Evolutionary conservation across 2,797 vertebrate genomes (phyloP), one percentile per base, ranked within the genome.

Genomic region (Semaprochilodus insignis): DNA sequence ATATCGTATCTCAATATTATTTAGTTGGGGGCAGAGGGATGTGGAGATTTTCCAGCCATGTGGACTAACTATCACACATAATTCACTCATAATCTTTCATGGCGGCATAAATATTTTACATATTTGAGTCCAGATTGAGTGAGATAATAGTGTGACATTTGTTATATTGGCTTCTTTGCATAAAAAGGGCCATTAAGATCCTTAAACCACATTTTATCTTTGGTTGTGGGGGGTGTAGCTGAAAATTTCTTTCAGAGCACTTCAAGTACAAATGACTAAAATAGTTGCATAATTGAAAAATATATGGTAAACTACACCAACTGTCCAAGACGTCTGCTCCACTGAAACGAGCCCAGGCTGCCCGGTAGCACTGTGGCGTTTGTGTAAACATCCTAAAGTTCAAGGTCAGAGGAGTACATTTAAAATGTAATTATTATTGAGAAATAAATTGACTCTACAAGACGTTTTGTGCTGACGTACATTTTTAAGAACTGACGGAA

Each of bases 1-100:
- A 91, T 90, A 88, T 87, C 76, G 74, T 87, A 88, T 92, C 85
- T 91, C 85, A 34, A 67, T 88, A 85, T 88, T 92, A 87, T 91
- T 91, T 89, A 85, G 80, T 83, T 63, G 78, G 87, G 70, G 82
- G 80, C 57, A 78, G 71, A 91, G 87, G 90, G 86, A 87, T 83
- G 83, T 82, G 70, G 76, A 81, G 63, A 77, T 31, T 63, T 80
- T 72, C 66, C 82, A 83, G 6, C 7, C 78, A 72, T 87, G 82
- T 70, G 25, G 36, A 21, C 36, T 80, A 36, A 60, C 40, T 75
- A 88, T 82, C 85, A 72, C 73, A n/a, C 80, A 85, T 81, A 78
- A 88, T 82, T 90, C 87, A 75, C 81, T 85, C 73, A 82, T 84
- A 78, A 90, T 91, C 82, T 87, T 88, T 85, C 81, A 85, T 85